Percentiles rank a stretch among this genome's conserved stretches.
Conservation (phyloP, 2,888 invertebrate genomes). For the Rhagium mordax region DNA sequence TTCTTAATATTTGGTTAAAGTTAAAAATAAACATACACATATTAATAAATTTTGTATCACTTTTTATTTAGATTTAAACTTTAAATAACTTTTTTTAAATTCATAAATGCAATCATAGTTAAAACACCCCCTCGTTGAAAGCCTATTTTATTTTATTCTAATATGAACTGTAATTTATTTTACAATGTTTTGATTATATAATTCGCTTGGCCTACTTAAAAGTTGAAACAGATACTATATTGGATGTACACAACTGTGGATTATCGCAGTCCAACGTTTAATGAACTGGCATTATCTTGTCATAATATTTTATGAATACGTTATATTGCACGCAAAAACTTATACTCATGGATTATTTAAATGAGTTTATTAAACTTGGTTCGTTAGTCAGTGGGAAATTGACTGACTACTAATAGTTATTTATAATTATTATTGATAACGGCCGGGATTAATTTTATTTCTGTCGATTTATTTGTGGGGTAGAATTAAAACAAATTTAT, state of each 20-base stretch:
- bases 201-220: background rate
- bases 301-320: conserved; percentile 53
- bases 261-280: conserved; percentile 50
- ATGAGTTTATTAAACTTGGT: conserved; percentile 34
- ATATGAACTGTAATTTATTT: background rate
- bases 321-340: conserved; percentile 31
- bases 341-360: conserved; percentile 24
- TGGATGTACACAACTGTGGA: conserved; percentile 19
- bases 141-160: conserved; percentile 1
- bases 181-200: background rate
- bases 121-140: background rate
- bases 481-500: background rate
- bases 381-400: conserved; percentile 3
- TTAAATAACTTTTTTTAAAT: too few species aligned
- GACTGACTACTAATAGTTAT: too few species aligned
- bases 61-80: too few species aligned
- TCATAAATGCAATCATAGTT: background rate
- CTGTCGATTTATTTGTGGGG: background rate
- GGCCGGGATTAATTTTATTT: background rate
- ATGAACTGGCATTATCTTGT: conserved; percentile 55
- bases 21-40: too few species aligned
- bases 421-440: background rate
- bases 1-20: too few species aligned
- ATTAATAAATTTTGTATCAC: too few species aligned
- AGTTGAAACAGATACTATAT: background rate